Base-by-base conservation (phyloP, 2,888 invertebrate genomes). In the Drosophila suboccidentalis region DNA sequence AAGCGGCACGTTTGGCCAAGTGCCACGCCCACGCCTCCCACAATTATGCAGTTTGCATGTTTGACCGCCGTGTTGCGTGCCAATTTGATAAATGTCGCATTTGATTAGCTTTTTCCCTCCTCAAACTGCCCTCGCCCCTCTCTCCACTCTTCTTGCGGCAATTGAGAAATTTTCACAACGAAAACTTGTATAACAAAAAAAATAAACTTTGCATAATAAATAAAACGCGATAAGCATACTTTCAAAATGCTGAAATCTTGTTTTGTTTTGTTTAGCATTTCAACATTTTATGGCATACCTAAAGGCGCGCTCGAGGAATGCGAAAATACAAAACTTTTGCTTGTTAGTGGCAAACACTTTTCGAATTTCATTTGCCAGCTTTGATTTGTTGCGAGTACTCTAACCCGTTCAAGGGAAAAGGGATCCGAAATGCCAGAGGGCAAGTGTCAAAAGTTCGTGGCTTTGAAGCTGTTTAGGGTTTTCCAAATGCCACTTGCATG, bases 71-170 rank as follows among this genome's bases (percentile, higher is more conserved):
- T 85, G 82, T 87, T 87, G 80, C 88, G 83, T 88, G 83, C 65
- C 74, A 83, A 85, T 83, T 83, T 88, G 83, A 83, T 86, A 86
- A 83, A 88, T 88, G 88, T 87, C 80, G 68, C 80, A 74, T 73
- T 79, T 85, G 88, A 87, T 87, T 83, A 83, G 77, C 66, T 62
- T 10, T 29, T 29, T 57, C 22, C 38, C 29, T 10, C n/a, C 32
- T 8, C 6, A 13, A 22, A 9, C 11, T 6, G 9, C 13, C n/a
- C 11, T 10, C 0, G 9, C 6, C 26, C 9, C 10, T 2, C 17
- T 9, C 15, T 3, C 4, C 34, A 3, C 5, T 19, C 2, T 2
- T 13, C 43, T 70, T 80, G 74, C 71, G 67, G 62, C 70, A 71
- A 74, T 78, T 78, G 68, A 77, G 77, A 82, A 87, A 79, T 84